Conservation (phyloP, 2,113 vertebrate genomes). For the Hippocampus guttulatus region DNA sequence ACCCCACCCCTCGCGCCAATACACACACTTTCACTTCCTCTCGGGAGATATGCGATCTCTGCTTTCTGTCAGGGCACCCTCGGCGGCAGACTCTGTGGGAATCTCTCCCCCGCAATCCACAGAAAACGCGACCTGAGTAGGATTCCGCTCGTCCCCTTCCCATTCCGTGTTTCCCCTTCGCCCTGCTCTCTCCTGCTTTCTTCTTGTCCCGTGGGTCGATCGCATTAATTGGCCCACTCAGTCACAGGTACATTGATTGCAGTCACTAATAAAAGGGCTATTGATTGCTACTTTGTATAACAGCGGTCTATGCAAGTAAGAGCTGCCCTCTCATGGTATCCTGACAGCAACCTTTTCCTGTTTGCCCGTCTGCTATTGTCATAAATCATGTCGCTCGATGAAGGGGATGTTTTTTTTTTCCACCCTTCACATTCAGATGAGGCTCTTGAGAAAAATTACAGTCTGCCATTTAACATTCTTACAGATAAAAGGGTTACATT, state of each 20-base stretch:
- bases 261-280: conserved; percentile 82
- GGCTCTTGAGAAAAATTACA: not conserved
- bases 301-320: conserved; percentile 63
- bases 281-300: conserved; percentile 83
- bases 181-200: conserved; percentile 46
- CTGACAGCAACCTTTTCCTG: conserved; percentile 80
- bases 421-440: conserved; percentile 27
- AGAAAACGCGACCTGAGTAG: conserved; percentile 69
- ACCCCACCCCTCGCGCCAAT: conserved; percentile 34
- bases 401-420: conserved; percentile 32
- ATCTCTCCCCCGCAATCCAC: conserved; percentile 74
- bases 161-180: conserved; percentile 45
- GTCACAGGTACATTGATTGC: conserved; percentile 83
- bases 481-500: not conserved
- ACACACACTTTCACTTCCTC: conserved; percentile 65
- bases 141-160: conserved; percentile 61
- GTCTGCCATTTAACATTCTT: conserved; percentile 7
- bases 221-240: conserved; percentile 81
- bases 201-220: conserved; percentile 65
- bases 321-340: conserved; percentile 77
- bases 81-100: conserved; percentile 81
- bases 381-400: conserved; percentile 74
- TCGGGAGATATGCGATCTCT: conserved; percentile 81
- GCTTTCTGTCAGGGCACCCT: conserved; percentile 85
- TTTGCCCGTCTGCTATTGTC: conserved; percentile 71